phyloP scores from a whole-genome alignment of 92 coral and sea anemone genomes.

The Palythoa grandis region DNA sequence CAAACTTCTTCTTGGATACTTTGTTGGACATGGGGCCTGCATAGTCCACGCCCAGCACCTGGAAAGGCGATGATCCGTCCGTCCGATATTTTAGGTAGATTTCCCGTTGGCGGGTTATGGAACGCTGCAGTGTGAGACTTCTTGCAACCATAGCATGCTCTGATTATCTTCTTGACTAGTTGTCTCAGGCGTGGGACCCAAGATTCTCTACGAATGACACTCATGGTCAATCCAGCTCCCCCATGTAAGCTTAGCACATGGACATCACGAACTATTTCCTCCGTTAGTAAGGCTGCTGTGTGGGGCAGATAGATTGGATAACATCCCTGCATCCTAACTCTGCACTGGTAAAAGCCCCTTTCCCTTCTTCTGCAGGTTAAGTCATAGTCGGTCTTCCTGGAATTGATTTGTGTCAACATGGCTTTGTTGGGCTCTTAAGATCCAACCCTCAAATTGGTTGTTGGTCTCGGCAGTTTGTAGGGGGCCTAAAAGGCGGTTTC shows the following conservation, averaged over 20 bases:
- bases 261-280: conserved; percentile 20
- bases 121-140: no score
- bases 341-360: conserved; percentile 8
- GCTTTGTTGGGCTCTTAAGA: conserved; percentile 10
- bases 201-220: background rate
- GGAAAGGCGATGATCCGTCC: no score
- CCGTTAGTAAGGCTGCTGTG: conserved; percentile 13
- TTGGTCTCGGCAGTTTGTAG: conserved; percentile 47
- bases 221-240: conserved; percentile 48
- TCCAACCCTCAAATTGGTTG: conserved; percentile 29
- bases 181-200: conserved; percentile 36
- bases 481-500: conserved; percentile 34
- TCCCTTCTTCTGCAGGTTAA: conserved; percentile 21
- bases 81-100: conserved; percentile 9
- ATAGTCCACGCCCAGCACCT: no score
- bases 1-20: no score
- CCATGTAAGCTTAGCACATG: conserved; percentile 22
- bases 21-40: no score
- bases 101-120: no score
- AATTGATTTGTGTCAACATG: conserved; percentile 43
- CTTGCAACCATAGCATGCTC: conserved; percentile 17
- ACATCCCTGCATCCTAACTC: conserved; percentile 37
- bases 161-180: background rate
- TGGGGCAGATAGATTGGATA: conserved; percentile 40
- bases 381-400: conserved; percentile 37